Base-by-base conservation (phyloP, 2,797 vertebrate species). In the Fistularia tabacaria region DNA sequence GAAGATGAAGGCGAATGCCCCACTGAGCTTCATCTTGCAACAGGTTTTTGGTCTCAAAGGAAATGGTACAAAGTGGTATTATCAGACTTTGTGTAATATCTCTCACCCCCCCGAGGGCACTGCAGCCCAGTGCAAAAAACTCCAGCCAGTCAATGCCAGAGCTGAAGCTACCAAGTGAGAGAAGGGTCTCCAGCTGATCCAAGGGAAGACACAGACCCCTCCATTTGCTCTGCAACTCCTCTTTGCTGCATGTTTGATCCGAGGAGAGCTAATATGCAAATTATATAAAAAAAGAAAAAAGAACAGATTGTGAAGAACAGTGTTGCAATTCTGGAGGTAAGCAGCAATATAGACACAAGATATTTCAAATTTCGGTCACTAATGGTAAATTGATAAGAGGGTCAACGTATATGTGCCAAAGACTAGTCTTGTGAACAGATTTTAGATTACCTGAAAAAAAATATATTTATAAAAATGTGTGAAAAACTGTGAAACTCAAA, bases 91-190 rank as follows among this genome's bases (percentile, higher is more conserved):
- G 40, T 74, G 46, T 46, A 71, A 25, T 25, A 74, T 62, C 52
- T 66, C 93, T 0, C 82, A 98, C 94, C 91, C 83, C 85, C 51
- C 93, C 90, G 0, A 98, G 85, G 46, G 87, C 3, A 3, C 91
- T 95, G 74, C 95, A 98, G 46, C 91, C 91, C 53, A 96, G 88
- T 0, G 93, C 91, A 38, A 98, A 89, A 70, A 97, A 90, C 36
- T 94, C 90, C 76, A 94, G 87, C 94, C 94, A 97, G 46, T 90
- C 69, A 0, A 95, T 62, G 25, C 87, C 62, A 14, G 79, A 51
- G 0, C 14, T 55, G 0, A 93, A 92, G 57, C 69, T 49, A 0
- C 91, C 94, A 72, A 98, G 8, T 0, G 76, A 61, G 58, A 97
- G 64, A 64, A 98, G 58, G 6, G 57, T 75, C 50, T 86, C 62